Evolutionary conservation across 2,113 vertebrate genomes (phyloP).

Genomic region (Daboia siamensis): DNA sequence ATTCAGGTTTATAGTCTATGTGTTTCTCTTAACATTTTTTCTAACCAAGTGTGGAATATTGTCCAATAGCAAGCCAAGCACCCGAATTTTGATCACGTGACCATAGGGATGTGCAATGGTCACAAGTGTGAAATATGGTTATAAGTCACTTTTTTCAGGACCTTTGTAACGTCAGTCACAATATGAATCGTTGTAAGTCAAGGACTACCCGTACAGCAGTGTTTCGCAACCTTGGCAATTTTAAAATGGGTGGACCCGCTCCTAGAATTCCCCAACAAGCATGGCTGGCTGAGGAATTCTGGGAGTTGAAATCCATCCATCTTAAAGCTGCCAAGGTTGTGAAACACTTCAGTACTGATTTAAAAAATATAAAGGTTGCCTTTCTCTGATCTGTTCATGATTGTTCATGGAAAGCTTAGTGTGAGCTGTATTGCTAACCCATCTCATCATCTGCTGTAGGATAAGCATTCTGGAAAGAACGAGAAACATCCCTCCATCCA

Average conservation of each 20-base stretch:
- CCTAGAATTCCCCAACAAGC: not conserved
- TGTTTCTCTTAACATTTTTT: no score
- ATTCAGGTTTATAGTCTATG: no score
- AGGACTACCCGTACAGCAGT: not conserved
- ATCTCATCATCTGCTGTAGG: not conserved
- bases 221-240: not conserved
- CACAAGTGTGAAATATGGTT: not conserved
- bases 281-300: not conserved
- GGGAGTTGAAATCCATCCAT: not conserved
- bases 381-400: not conserved
- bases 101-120: not conserved
- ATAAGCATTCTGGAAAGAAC: not conserved
- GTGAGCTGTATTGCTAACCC: not conserved
- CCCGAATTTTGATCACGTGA: not conserved
- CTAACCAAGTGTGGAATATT: no score
- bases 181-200: not conserved
- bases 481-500: constrained; percentile 65
- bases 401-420: not conserved
- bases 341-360: not conserved
- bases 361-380: not conserved
- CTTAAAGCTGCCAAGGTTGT: not conserved
- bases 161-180: not conserved
- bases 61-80: not conserved
- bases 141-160: not conserved
- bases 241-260: not conserved